These are phyloP conservation scores for Trichogramma pretiosum DNA, from an alignment of 1,140 invertebrate species.

Conservation along the genomic window DNA sequence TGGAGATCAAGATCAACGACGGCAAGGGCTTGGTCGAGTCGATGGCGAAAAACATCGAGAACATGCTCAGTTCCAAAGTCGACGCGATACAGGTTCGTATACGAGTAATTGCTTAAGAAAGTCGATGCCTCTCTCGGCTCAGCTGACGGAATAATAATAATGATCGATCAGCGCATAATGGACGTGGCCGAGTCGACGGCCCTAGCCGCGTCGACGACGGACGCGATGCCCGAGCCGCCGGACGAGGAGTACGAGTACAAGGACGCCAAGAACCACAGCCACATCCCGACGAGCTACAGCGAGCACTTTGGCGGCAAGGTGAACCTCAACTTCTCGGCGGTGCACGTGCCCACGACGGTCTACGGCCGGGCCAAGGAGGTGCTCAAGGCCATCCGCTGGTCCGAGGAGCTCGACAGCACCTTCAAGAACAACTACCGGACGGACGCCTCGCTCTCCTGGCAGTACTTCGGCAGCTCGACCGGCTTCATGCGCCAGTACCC, in stretches of 20 bases:
- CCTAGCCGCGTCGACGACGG: slow-evolving; percentile 34
- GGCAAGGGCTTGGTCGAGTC: slow-evolving; percentile 63
- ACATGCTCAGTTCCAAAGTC: slow-evolving; percentile 77
- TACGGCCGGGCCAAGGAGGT: slow-evolving; percentile 60
- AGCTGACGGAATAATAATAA: neutral
- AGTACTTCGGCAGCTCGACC: slow-evolving; percentile 92
- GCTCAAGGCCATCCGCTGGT: slow-evolving; percentile 53
- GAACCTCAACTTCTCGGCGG: slow-evolving; percentile 75
- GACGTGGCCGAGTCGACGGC: slow-evolving; percentile 71
- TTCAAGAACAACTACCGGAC: slow-evolving; percentile 78
- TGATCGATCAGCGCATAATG: slow-evolving; percentile 57
- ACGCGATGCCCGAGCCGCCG: slow-evolving; percentile 21
- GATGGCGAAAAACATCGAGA: slow-evolving; percentile 68
- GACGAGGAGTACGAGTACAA: slow-evolving; percentile 58
- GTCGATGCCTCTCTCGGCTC: neutral
- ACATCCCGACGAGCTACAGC: slow-evolving; percentile 55
- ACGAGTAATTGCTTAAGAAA: too few species aligned
- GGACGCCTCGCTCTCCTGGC: slow-evolving; percentile 87
- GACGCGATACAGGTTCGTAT: slow-evolving; percentile 63
- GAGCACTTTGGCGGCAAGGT: slow-evolving; percentile 73
- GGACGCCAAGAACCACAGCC: slow-evolving; percentile 60
- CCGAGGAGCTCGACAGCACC: slow-evolving; percentile 74
- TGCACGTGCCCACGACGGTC: slow-evolving; percentile 94
- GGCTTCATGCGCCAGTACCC: slow-evolving; percentile 95
- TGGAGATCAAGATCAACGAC: slow-evolving; percentile 58